Evolutionary conservation across 2,797 vertebrate genomes (phyloP), one percentile per base, ranked within the genome.

Genomic region (Melanotaenia nigrans): DNA sequence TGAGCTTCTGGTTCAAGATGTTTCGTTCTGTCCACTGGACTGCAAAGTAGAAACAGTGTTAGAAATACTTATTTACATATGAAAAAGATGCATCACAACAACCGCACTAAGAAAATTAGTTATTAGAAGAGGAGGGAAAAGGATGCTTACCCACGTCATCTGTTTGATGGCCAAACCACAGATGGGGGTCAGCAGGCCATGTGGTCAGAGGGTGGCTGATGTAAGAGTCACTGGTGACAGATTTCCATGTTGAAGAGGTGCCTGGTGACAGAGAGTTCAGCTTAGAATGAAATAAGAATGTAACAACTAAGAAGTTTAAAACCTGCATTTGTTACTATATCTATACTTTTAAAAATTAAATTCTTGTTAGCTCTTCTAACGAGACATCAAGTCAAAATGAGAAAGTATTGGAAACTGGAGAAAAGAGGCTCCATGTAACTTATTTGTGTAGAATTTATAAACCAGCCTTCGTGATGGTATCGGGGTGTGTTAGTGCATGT

Each of bases 21-120:
- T 90, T 86, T 56, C 53, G 87, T 74, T 92, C 85, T 2, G 77
- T 86, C 86, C 88, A 90, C 77, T 78, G 78, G 56, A 81, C 89
- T 90, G 71, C 53, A 68, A 40, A 32, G 0, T 1, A 59, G 0
- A 55, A 3, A 32, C 6, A 49, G n/a, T 1, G 45, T 49, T 24
- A 53, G 49, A n/a, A 4, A 10, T 4, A 51, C 3, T 10, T 5
- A 25, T 53, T 35, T 9, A 35, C 33, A 25, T 53, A 24, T 22
- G 10, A 32, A 8, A n/a, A 49, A 5, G 33, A 33, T 3, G 32
- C 14, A 40, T 36, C 0, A 40, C 49, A 59, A 24, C 0, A 53
- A 78, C 36, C 8, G 60, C 20, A 61, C 28, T 20, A 40, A 24
- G 4, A n/a, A 9, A 47, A 5, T 64, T 3, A 14, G 20, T 42